A percentile compares a stretch with the other conserved stretches of the same genome.
These are phyloP conservation scores for Parthenolecanium corni DNA, from an alignment of 2,888 invertebrate species.

Conservation along the genomic window DNA sequence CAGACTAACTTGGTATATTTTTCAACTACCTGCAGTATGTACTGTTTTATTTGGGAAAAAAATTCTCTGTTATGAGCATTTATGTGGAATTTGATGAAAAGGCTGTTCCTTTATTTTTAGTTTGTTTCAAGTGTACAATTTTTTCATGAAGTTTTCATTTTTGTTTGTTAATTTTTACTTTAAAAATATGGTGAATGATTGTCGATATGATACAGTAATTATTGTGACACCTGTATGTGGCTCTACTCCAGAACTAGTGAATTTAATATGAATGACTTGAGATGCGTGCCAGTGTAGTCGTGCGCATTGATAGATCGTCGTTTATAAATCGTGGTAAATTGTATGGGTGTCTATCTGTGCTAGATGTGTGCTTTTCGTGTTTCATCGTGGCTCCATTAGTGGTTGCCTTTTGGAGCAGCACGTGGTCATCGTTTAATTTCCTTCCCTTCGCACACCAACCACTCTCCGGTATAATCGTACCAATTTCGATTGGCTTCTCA, in stretches of 20 bases:
- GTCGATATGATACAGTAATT: too few relatives aligned
- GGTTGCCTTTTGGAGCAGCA: conserved; percentile 23
- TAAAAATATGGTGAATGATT: too few relatives aligned
- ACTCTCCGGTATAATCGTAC: background rate
- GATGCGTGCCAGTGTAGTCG: conserved; percentile 28
- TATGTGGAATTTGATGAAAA: too few relatives aligned
- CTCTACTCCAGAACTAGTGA: background rate
- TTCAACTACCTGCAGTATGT: too few relatives aligned
- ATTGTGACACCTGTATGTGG: too few relatives aligned
- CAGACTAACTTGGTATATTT: background rate
- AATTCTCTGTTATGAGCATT: too few relatives aligned
- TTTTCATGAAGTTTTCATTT: too few relatives aligned
- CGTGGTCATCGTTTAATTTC: conserved; percentile 13
- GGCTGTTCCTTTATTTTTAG: too few relatives aligned
- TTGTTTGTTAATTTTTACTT: too few relatives aligned
- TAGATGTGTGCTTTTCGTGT: conserved; percentile 21
- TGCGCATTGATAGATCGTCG: conserved; percentile 18
- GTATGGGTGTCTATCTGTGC: conserved; percentile 12
- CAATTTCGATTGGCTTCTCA: conserved; percentile 5
- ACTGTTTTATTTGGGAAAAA: too few relatives aligned
- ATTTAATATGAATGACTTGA: conserved; percentile 14
- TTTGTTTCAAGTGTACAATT: too few relatives aligned
- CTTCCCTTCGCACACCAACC: background rate
- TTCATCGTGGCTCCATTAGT: conserved; percentile 22
- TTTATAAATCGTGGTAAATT: conserved; percentile 12